Conservation (phyloP, 2,113 vertebrate species). For the Misgurnus mizolepis region DNA sequence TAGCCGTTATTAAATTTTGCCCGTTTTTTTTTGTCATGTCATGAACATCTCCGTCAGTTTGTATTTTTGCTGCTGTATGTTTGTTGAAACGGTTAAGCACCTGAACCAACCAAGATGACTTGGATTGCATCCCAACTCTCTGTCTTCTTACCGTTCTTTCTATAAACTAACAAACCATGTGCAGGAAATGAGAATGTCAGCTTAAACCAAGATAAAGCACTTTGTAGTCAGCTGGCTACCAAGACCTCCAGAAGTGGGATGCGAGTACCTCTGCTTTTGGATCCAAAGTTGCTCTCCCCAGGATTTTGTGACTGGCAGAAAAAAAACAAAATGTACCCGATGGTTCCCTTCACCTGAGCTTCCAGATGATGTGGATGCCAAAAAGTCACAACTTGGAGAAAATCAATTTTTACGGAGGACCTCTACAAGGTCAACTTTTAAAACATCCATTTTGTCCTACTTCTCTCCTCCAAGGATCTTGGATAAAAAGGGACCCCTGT, state of each 20-base stretch:
- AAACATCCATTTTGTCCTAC: constrained; percentile 43
- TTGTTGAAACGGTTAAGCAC: neutral
- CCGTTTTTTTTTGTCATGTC: neutral
- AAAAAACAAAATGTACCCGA: constrained; percentile 31
- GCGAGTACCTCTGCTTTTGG: neutral
- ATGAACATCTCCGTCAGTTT: neutral
- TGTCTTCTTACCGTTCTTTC: constrained; percentile 27
- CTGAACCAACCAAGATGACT: constrained; percentile 18
- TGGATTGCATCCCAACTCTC: constrained; percentile 21
- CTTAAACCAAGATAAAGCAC: constrained; percentile 6
- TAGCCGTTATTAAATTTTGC: too few species aligned
- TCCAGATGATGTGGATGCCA: constrained; percentile 33
- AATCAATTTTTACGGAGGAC: constrained; percentile 51
- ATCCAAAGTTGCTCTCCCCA: constrained; percentile 11
- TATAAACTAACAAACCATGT: constrained; percentile 44
- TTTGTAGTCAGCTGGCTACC: constrained; percentile 14
- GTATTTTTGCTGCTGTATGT: neutral
- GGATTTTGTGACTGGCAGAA: constrained; percentile 20
- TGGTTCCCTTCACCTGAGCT: neutral
- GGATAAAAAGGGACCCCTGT: constrained; percentile 37
- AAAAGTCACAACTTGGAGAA: constrained; percentile 51
- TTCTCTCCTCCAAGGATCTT: constrained; percentile 38
- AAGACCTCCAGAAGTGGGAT: constrained; percentile 27
- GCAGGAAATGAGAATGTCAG: constrained; percentile 58
- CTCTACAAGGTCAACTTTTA: constrained; percentile 13